Evolutionary conservation across 1,140 invertebrate genomes (phyloP).

Genomic region (Notospermus geniculatus): DNA sequence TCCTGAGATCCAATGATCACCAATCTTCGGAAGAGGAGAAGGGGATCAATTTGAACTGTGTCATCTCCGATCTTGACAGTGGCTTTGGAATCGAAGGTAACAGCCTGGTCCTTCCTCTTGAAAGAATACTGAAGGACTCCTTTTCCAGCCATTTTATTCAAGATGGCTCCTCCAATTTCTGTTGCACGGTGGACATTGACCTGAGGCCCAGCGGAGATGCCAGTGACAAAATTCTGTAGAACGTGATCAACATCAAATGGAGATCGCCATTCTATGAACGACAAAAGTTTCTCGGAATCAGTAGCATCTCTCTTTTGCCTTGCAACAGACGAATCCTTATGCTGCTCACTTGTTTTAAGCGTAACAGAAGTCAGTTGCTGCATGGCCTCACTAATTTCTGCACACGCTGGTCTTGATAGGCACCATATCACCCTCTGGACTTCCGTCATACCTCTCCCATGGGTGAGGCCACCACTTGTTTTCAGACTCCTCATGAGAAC

Average conservation of each 20-base stretch:
- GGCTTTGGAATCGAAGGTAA: slow-evolving; percentile 18
- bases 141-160: neutral
- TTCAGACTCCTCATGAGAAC: slow-evolving; percentile 44
- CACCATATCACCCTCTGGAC: neutral
- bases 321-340: slow-evolving; percentile 15
- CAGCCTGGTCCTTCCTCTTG: neutral
- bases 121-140: neutral
- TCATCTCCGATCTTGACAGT: slow-evolving; percentile 4
- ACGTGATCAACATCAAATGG: slow-evolving; percentile 18
- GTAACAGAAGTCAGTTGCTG: neutral
- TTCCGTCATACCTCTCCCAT: neutral
- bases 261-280: slow-evolving; percentile 16
- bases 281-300: slow-evolving; percentile 17
- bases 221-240: slow-evolving; percentile 24
- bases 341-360: slow-evolving; percentile 28
- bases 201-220: slow-evolving; percentile 3
- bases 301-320: slow-evolving; percentile 21
- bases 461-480: slow-evolving; percentile 40
- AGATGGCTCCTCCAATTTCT: slow-evolving; percentile 13
- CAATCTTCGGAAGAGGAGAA: neutral
- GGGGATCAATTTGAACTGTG: neutral
- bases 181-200: slow-evolving; percentile 20
- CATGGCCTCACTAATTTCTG: slow-evolving; percentile 8
- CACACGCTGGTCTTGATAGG: neutral
- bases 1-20: neutral